phyloP scores from a whole-genome alignment of 2,888 invertebrate genomes.

The Piscicola geometra region DNA sequence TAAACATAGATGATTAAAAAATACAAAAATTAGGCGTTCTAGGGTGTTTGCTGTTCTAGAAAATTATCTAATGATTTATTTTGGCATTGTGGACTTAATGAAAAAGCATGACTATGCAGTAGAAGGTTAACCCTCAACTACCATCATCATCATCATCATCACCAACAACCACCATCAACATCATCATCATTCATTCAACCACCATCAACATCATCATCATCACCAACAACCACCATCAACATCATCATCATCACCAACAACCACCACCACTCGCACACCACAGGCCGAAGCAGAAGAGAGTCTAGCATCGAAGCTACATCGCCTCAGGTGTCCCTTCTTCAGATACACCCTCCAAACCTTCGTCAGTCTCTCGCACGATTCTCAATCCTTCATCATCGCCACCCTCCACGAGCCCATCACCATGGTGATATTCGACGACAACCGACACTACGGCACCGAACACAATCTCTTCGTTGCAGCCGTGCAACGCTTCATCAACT shows the following conservation, averaged over 20 bases:
- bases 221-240: no score
- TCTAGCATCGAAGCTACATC: neutral
- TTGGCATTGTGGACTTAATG: no score
- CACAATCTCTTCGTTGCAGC: conserved; percentile 64
- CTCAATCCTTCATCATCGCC: conserved; percentile 75
- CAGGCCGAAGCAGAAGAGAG: neutral
- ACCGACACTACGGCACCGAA: conserved; percentile 84
- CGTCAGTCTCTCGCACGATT: neutral
- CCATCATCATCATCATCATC: no score
- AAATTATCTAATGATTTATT: no score
- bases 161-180: no score
- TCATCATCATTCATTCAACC: neutral
- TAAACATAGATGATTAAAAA: no score
- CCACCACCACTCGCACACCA: no score
- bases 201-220: neutral
- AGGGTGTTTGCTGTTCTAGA: no score
- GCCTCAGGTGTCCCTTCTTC: neutral
- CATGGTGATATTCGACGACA: conserved; percentile 80
- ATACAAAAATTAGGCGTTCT: no score
- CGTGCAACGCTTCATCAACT: neutral
- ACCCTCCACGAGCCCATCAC: conserved; percentile 86
- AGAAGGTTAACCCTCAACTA: no score
- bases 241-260: no score
- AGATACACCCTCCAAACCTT: neutral
- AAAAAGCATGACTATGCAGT: no score